Base-by-base conservation (phyloP, 64 coral and sea anemone genomes). In the Astreopora myriophthalma region DNA sequence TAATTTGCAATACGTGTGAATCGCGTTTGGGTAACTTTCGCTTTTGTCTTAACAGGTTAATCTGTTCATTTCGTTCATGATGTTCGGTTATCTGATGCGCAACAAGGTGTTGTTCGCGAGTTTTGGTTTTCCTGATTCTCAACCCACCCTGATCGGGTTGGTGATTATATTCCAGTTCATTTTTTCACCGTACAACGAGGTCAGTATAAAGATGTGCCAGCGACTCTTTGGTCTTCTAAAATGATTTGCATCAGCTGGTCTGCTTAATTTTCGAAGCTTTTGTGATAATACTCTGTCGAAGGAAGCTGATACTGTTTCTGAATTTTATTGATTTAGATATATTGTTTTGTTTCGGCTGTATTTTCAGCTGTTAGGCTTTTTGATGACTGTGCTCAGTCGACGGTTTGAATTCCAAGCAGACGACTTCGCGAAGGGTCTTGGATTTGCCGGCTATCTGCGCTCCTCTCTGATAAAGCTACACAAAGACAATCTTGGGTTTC, bases 131-230 rank as follows among this genome's bases (percentile, higher is more conserved):
- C 38, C 48, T 19, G 60, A 95, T 29, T 89, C 78, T 20, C 86
- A 96, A 58, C 97, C 97, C 0, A 79, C 92, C 19, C 73, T 99
- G 33, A 99, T 99, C 75, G 97, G 97, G 9, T 25, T 99, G 14
- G 35, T 99, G 28, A 99, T 99, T 24, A 95, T 99, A 44, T 94
- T 96, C 70, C 97, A 99, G 94, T 99, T 96, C 57, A 94, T 99
- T 60, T 99, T 99, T 84, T 99, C 97, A 34, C 97, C 97, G 16
- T 99, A 99, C 55, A 95, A 99, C 31, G 97, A 99, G 97, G 97
- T 99, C 51, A 55, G 51, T 55, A 0, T 3, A 0, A 55, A n/a
- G n/a, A n/a, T n/a, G n/a, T n/a, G n/a, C n/a, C n/a, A n/a, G 52
- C 11, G 17, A 58, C 5, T 58, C 52, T 8, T 12, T 58, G 52